phyloP scores from a whole-genome alignment of 92 coral and sea anemone species.

The Bergia puertoricense region DNA sequence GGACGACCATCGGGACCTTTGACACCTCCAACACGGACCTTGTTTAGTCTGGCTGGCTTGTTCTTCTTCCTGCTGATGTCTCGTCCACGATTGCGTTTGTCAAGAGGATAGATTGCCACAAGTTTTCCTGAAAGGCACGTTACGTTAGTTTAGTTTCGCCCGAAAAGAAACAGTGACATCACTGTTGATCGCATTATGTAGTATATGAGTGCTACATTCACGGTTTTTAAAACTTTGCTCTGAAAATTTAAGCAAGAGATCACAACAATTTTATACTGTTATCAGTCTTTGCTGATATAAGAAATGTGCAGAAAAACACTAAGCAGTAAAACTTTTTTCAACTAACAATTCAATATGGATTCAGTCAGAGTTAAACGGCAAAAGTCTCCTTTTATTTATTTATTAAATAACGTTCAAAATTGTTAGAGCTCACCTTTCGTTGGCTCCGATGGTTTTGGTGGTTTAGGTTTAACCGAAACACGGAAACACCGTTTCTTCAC shows the following conservation, averaged over 20 bases:
- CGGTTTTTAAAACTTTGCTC: no score
- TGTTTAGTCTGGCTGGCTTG: conserved; percentile 49
- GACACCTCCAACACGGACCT: conserved; percentile 50
- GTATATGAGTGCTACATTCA: not conserved
- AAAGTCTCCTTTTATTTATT: not conserved
- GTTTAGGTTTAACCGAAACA: conserved; percentile 10
- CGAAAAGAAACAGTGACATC: not conserved
- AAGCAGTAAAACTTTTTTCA: not conserved
- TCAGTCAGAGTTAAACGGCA: not conserved
- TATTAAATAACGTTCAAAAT: not conserved
- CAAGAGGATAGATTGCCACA: conserved; percentile 75
- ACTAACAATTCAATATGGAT: not conserved
- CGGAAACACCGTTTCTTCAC: conserved; percentile 74
- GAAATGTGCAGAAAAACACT: no score
- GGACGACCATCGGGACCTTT: conserved; percentile 78
- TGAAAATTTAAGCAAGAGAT: not conserved
- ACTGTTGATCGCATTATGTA: not conserved
- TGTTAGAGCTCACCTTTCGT: conserved; percentile 12
- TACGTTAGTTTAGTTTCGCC: not conserved
- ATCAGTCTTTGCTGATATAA: no score
- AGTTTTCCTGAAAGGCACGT: conserved; percentile 57
- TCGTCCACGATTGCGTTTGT: conserved; percentile 49
- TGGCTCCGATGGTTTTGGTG: conserved; percentile 18
- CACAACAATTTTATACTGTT: not conserved
- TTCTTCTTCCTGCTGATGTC: conserved; percentile 72